phyloP scores from a whole-genome alignment of 1,140 invertebrate genomes.

The Tetragnatha versicolor region DNA sequence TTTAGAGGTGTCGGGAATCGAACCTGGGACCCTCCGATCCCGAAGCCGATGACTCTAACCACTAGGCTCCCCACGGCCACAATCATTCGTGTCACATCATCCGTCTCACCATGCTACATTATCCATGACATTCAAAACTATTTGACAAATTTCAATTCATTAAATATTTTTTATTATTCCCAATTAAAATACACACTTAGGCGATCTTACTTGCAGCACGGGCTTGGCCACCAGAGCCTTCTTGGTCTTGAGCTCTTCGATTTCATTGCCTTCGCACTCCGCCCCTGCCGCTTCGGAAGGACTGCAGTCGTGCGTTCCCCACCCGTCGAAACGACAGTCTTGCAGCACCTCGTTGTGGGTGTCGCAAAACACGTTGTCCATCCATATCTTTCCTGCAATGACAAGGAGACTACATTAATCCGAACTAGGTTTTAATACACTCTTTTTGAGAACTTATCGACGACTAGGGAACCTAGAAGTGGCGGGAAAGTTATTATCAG shows the following conservation, averaged over 20 bases:
- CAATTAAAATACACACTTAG: neutral
- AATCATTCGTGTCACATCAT: neutral
- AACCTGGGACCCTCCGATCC: neutral
- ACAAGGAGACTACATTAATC: neutral
- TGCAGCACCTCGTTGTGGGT: constrained; percentile 77
- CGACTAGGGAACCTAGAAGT: too few species aligned
- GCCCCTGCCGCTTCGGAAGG: constrained; percentile 58
- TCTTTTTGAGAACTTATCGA: neutral
- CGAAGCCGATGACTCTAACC: neutral
- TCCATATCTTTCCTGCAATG: constrained; percentile 77
- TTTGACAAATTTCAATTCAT: neutral
- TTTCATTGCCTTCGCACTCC: constrained; percentile 45
- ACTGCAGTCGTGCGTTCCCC: constrained; percentile 80
- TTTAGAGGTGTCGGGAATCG: neutral
- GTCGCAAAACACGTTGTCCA: constrained; percentile 87
- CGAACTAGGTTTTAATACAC: neutral
- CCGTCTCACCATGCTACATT: neutral
- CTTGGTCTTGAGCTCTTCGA: neutral
- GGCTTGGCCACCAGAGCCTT: neutral
- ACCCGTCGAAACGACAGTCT: constrained; percentile 81
- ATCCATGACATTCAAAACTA: neutral
- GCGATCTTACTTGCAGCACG: constrained; percentile 22
- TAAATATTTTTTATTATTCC: neutral
- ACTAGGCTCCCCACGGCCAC: neutral
- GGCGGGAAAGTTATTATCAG: too few species aligned